Conservation (phyloP, 2,888 invertebrate species). For the Diarsia brunnea region DNA sequence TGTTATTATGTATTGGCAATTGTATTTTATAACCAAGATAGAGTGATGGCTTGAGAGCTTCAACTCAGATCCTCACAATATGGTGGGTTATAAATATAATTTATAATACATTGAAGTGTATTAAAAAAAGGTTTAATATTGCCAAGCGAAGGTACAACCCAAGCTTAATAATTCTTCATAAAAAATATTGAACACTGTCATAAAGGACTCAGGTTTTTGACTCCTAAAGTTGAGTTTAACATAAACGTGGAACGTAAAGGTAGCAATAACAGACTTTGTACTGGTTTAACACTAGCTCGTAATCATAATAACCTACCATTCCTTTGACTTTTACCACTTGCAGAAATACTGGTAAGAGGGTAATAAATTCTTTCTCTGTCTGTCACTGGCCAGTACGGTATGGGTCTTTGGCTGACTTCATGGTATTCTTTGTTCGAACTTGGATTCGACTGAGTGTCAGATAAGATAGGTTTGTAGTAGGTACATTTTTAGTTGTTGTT, state of each 20-base stretch:
- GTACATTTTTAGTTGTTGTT: not conserved
- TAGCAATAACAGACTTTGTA: conserved; percentile 53
- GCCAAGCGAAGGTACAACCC: conserved; percentile 16
- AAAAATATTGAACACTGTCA: conserved; percentile 35
- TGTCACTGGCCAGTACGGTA: conserved; percentile 33
- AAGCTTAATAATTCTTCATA: conserved; percentile 33
- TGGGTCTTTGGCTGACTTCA: conserved; percentile 12
- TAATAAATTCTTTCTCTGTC: conserved; percentile 56
- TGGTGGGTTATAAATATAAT: not conserved
- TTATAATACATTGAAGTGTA: not conserved
- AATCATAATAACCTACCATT: conserved; percentile 60
- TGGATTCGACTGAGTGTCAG: not conserved
- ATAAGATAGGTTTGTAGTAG: not conserved
- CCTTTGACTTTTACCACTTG: conserved; percentile 57
- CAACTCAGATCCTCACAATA: not conserved
- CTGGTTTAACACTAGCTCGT: conserved; percentile 38
- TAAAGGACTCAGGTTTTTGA: conserved; percentile 44
- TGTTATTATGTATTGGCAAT: not conserved
- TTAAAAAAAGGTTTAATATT: conserved; percentile 15
- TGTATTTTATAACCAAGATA: not conserved
- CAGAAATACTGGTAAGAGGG: conserved; percentile 47
- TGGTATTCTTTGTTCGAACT: conserved; percentile 2
- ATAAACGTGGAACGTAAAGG: conserved; percentile 36
- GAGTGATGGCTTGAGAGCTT: not conserved
- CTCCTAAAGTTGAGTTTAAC: conserved; percentile 25